Evolutionary conservation across 2,797 vertebrate genomes (phyloP).

Genomic region (Hephaestus fuliginosus): DNA sequence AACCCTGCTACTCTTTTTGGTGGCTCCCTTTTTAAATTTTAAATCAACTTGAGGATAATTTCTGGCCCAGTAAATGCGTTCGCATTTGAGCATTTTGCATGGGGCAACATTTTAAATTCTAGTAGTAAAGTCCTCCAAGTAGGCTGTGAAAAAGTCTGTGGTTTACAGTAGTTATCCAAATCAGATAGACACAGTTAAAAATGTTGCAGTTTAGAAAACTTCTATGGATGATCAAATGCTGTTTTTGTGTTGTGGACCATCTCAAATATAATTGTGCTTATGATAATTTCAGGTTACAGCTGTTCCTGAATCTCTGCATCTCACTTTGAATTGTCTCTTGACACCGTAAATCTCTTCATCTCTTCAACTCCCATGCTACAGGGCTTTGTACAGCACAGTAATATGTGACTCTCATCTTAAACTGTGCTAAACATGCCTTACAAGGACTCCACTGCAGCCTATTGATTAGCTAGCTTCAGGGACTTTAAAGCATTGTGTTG

Average conservation of each 20-base stretch:
- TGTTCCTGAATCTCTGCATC: conserved; percentile 33
- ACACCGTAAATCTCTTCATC: conserved; percentile 21
- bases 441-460: conserved; percentile 36
- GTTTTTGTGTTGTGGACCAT: background rate
- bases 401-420: conserved; percentile 23
- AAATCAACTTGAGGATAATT: conserved; percentile 46
- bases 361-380: conserved; percentile 6
- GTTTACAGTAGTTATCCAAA: background rate
- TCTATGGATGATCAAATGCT: background rate
- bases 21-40: conserved; percentile 48
- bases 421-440: conserved; percentile 45
- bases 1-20: conserved; percentile 46
- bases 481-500: conserved; percentile 42
- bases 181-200: background rate
- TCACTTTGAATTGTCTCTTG: conserved; percentile 32
- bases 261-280: background rate
- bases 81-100: conserved; percentile 22
- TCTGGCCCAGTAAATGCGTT: conserved; percentile 35
- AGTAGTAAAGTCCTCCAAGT: conserved; percentile 21
- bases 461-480: conserved; percentile 59
- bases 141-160: background rate
- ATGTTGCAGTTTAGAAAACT: background rate
- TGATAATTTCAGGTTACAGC: background rate
- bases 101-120: conserved; percentile 31
- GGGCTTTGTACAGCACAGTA: conserved; percentile 32